Base-by-base conservation (phyloP, 2,113 vertebrate genomes). In the Grus americana region DNA sequence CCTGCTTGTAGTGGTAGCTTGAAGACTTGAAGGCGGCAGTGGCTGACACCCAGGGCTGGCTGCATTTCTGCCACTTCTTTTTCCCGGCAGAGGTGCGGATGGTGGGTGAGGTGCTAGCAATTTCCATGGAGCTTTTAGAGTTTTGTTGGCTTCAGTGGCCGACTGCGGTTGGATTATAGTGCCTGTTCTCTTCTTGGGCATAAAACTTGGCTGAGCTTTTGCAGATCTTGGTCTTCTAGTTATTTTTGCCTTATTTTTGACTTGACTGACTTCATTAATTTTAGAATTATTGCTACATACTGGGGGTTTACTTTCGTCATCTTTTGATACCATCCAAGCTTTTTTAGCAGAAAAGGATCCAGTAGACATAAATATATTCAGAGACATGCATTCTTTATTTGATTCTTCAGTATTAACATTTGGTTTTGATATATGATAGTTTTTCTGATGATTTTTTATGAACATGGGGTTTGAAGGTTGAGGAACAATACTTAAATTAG, bases 281-380 rank as follows among this genome's bases (percentile, higher is more conserved):
- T 97, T 98, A 96, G 95, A 95, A 89, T 96, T 96, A 50, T 92
- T 81, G n/a, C 52, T 85, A 86, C 44, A 73, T 57, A 88, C 44
- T 32, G 63, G 78, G 57, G 85, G 52, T 74, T 96, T 97, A 72
- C 63, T 95, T 91, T 98, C 98, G 94, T 98, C 98, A 88, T 96
- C 96, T 95, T 96, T 96, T 75, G 98, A 96, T 93, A 98, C 91
- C 95, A 98, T 84, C 99, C 99, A 99, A 44, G 98, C 97, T 93
- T 98, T 98, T 96, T 98, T 98, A 92, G 98, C 96, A 97, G 98
- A 97, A 79, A 93, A 97, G 93, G 97, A 95, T 91, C 86, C 94
- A n/a, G 96, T 54, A 89, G 98, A 93, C 49, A 65, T 73, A 91
- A 96, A 86, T 59, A 90, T 90, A 91, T 97, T 97, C 81, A 70